Percentiles rank a stretch among this genome's conserved stretches.
Conservation (phyloP, 2,113 vertebrate species). For the Tychaedon coryphoeus region DNA sequence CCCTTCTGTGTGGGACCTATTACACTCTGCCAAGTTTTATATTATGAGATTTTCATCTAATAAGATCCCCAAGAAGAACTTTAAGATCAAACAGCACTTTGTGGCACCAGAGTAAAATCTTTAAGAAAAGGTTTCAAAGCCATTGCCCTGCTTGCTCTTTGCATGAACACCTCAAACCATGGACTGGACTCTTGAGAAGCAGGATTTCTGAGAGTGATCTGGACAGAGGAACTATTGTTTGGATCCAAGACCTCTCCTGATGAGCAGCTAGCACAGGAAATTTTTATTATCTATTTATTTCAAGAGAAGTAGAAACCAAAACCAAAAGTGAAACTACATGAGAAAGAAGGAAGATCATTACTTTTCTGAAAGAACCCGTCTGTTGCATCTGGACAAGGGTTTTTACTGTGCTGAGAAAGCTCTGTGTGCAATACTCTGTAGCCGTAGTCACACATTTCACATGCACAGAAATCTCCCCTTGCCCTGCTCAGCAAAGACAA, state of each 20-base stretch:
- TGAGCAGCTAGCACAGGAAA: background rate
- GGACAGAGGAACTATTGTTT: background rate
- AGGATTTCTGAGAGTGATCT: background rate
- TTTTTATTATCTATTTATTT: background rate
- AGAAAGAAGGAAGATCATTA: fast-evolving
- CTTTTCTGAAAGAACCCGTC: fast-evolving
- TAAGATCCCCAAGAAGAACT: background rate
- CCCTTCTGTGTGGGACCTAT: background rate
- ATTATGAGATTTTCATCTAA: background rate
- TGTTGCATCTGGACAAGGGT: background rate
- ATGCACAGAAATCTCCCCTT: background rate
- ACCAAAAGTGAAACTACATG: background rate
- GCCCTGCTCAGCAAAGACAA: background rate
- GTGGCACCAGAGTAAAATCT: background rate
- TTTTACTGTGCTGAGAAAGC: background rate
- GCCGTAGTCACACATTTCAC: background rate
- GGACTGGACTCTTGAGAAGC: background rate
- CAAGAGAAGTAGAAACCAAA: background rate
- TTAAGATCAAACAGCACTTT: background rate
- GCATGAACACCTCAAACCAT: background rate
- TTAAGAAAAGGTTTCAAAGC: background rate
- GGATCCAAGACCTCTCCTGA: background rate
- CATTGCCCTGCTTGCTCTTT: background rate
- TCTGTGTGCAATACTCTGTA: background rate
- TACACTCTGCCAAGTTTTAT: background rate